Conservation (phyloP, 1,140 invertebrate species). For the Zaprionus vittiger region DNA sequence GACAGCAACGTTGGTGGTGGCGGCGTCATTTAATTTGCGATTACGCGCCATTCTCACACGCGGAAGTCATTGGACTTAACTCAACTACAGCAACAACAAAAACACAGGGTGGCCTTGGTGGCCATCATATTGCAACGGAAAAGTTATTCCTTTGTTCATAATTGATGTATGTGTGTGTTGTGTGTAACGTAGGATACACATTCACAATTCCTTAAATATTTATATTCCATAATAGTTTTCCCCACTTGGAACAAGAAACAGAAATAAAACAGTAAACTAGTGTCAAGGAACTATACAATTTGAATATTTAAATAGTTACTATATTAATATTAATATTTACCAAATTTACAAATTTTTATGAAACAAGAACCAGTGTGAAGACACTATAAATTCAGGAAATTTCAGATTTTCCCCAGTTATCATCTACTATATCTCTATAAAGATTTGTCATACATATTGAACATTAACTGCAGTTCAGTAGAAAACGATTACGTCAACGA, state of each 20-base stretch:
- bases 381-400: not conserved
- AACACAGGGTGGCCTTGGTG: conserved; percentile 61
- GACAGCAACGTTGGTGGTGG: not conserved
- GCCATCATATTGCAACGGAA: conserved; percentile 53
- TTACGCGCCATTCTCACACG: conserved; percentile 56
- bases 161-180: conserved; percentile 3
- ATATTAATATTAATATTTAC: too few relatives aligned
- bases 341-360: too few relatives aligned
- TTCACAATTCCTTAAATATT: not conserved
- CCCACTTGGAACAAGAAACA: not conserved
- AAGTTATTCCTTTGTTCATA: conserved; percentile 69
- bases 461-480: not conserved
- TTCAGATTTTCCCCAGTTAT: not conserved
- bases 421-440: not conserved
- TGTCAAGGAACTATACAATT: too few relatives aligned
- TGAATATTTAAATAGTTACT: too few relatives aligned
- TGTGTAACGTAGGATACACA: not conserved
- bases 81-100: conserved; percentile 35
- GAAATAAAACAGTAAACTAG: too few relatives aligned
- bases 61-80: conserved; percentile 68
- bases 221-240: not conserved
- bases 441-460: not conserved
- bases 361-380: not conserved
- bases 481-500: not conserved
- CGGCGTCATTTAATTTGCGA: conserved; percentile 42